Evolutionary conservation across 2,888 invertebrate genomes (phyloP).

Genomic region (Scaptomyza flava): DNA sequence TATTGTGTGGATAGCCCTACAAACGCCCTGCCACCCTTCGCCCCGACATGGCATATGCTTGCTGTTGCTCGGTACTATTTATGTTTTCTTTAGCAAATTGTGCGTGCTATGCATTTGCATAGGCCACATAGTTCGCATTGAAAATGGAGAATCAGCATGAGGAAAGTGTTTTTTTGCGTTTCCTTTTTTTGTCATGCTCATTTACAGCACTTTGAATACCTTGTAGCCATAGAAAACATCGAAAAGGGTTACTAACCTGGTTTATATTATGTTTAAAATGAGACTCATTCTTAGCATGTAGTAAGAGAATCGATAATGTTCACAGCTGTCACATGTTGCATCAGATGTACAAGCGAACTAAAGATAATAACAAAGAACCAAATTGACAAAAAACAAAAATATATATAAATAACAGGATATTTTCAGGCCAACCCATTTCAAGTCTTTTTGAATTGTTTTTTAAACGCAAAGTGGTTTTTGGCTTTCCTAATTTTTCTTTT

Average conservation of each 20-base stretch:
- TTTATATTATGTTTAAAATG: too few species aligned
- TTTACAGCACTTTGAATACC: slow-evolving; percentile 43
- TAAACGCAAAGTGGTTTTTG: slow-evolving; percentile 19
- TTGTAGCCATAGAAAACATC: background rate
- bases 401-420: background rate
- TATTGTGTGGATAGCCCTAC: slow-evolving; percentile 41
- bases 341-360: background rate
- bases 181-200: slow-evolving; percentile 47
- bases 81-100: slow-evolving; percentile 76
- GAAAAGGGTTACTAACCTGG: background rate
- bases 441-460: slow-evolving; percentile 1
- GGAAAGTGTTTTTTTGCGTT: slow-evolving; percentile 29
- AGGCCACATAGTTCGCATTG: slow-evolving; percentile 18
- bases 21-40: background rate
- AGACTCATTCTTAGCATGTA: background rate
- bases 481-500: slow-evolving; percentile 14
- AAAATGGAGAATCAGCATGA: slow-evolving; percentile 48
- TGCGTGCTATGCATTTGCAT: slow-evolving; percentile 64
- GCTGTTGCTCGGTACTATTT: slow-evolving; percentile 61
- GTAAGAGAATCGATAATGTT: background rate
- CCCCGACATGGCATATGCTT: slow-evolving; percentile 53
- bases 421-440: background rate
- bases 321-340: background rate
- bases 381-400: background rate
- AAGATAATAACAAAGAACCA: background rate